A percentile compares a stretch with the other conserved stretches of the same genome.
phyloP scores from a whole-genome alignment of 2,888 invertebrate species.

The Frankliniella intonsa region DNA sequence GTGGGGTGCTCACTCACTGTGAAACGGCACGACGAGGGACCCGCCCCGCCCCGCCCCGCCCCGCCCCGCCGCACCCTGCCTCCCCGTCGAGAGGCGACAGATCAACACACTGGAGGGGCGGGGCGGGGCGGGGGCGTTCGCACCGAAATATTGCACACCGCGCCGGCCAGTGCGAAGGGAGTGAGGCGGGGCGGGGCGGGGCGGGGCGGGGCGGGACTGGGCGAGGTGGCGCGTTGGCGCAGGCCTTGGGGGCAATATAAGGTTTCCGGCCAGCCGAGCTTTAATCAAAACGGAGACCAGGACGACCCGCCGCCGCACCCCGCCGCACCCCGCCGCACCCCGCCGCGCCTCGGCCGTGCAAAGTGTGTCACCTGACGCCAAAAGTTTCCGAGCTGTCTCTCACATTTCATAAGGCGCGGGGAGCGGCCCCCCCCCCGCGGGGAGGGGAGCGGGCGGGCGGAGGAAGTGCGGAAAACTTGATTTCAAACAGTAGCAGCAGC shows the following conservation, averaged over 20 bases:
- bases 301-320: neutral
- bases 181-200: neutral
- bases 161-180: neutral
- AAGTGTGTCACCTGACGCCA: slow-evolving; percentile 21
- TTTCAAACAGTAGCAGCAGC: neutral
- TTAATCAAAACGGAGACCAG: slow-evolving; percentile 14
- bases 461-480: neutral
- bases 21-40: neutral
- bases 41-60: neutral
- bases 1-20: neutral
- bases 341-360: neutral
- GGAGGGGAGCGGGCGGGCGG: neutral
- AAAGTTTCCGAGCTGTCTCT: slow-evolving; percentile 16
- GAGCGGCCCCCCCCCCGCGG: neutral
- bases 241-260: neutral
- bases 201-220: neutral
- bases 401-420: slow-evolving; percentile 16
- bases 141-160: slow-evolving; percentile 9
- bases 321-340: neutral
- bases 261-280: slow-evolving; percentile 21
- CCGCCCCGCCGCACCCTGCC: too few species aligned
- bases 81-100: neutral
- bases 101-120: slow-evolving; percentile 14
- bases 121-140: neutral
- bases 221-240: neutral